Evolutionary conservation across 2,888 invertebrate species (phyloP).

Genomic region (Cryptocephalus moraei): DNA sequence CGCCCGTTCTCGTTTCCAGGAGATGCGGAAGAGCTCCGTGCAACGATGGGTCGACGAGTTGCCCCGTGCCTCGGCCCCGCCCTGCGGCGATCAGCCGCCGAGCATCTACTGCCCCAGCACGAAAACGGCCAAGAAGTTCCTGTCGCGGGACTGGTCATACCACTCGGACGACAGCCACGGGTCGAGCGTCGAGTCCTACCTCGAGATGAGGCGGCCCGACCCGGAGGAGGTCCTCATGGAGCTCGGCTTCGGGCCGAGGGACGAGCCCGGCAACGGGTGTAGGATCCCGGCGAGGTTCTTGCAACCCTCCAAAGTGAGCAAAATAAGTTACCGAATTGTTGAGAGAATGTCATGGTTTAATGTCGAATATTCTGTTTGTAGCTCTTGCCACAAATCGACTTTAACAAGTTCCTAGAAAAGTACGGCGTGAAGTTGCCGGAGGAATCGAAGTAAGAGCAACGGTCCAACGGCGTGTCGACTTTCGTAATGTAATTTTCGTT

Average conservation of each 20-base stretch:
- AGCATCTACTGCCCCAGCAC: background rate
- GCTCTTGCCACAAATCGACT: conserved; percentile 32
- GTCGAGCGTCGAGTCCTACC: conserved; percentile 70
- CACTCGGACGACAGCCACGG: conserved; percentile 51
- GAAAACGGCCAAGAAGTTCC: background rate
- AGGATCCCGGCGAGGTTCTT: conserved; percentile 78
- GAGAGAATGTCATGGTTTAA: too few relatives aligned
- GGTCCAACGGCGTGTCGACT: too few relatives aligned
- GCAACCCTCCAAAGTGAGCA: conserved; percentile 60
- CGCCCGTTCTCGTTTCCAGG: background rate
- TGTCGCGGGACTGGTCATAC: conserved; percentile 14
- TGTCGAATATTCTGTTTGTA: conserved; percentile 23
- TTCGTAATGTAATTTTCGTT: too few relatives aligned
- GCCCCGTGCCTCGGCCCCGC: conserved; percentile 31
- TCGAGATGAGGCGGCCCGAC: conserved; percentile 76
- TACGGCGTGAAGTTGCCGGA: conserved; percentile 26
- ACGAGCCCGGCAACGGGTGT: conserved; percentile 56
- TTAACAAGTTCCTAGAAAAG: conserved; percentile 34
- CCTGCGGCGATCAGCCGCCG: conserved; percentile 11
- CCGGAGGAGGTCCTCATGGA: conserved; percentile 80
- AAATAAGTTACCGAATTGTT: too few relatives aligned
- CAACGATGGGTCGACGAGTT: conserved; percentile 70
- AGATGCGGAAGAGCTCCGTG: conserved; percentile 52
- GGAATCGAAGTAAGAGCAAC: background rate
- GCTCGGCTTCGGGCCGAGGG: conserved; percentile 68